Base-by-base conservation (phyloP, 2,797 vertebrate species). In the Galago senegalensis region DNA sequence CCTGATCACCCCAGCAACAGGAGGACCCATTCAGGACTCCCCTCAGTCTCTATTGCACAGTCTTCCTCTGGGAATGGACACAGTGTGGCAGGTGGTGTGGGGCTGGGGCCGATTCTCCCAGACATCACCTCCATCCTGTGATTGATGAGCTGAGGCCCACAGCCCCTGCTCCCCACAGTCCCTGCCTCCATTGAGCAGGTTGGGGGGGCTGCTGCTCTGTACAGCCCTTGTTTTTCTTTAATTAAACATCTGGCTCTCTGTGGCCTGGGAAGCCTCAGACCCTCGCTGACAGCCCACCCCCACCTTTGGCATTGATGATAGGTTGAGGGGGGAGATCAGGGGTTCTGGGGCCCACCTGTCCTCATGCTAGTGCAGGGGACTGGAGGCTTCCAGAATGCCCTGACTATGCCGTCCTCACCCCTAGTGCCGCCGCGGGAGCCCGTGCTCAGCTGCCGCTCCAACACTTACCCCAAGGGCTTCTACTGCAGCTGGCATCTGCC, bases 401-500 rank as follows among this genome's bases (percentile, higher is more conserved):
- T 97, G 95, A 97, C 93, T 20, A 1, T 65, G 91, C 75, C 90
- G 12, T 96, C 94, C 61, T 95, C 34, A 67, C 81, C 92, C 92
- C 14, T 95, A 99, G 99, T 98, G 60, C 98, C 99, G 0, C 99
- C 99, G 0, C 98, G 98, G 96, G 99, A 99, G 95, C 99, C 99
- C 0, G 96, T 98, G 60, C 98, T 99, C 98, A 99, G 99, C 96
- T 99, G 99, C 97, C 99, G 99, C 46, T 99, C 99, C 98, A 99
- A 99, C 98, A 99, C 99, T 75, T 99, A 99, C 96, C 99, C 99
- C 0, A 99, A 99, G 95, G 99, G 99, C 92, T 99, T 99, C 99
- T 99, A 99, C 99, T 99, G 99, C 99, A 99, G 98, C 98, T 99
- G 99, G 99, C 99, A 99, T 96, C 99, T 99, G 94, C 98, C 98